These are phyloP conservation scores for Amiota mariae DNA, from an alignment of 2,888 invertebrate species.

Conservation along the genomic window DNA sequence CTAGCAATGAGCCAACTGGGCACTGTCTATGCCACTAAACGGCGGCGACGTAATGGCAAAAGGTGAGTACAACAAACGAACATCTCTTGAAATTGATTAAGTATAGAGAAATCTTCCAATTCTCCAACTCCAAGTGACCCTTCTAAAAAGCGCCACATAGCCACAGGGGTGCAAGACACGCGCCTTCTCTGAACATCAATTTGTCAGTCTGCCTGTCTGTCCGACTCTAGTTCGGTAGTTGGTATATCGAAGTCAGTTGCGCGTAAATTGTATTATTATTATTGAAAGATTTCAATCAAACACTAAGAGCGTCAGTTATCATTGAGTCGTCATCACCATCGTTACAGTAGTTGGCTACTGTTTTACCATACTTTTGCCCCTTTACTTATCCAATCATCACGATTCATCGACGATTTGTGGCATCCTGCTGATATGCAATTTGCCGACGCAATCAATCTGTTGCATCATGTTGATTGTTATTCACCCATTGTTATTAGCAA, in stretches of 20 bases:
- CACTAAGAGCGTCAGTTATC: slow-evolving; percentile 14
- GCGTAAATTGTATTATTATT: slow-evolving; percentile 41
- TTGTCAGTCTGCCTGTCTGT: neutral
- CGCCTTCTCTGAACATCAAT: neutral
- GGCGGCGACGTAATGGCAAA: slow-evolving; percentile 95
- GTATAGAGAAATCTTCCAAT: neutral
- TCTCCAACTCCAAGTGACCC: neutral
- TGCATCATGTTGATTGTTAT: slow-evolving; percentile 29
- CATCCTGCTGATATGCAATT: slow-evolving; percentile 48
- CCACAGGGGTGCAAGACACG: slow-evolving; percentile 45
- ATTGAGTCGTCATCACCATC: neutral
- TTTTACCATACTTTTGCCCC: neutral
- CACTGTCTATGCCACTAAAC: slow-evolving; percentile 97
- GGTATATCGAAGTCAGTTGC: too few relatives aligned
- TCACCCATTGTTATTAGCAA: slow-evolving; percentile 15
- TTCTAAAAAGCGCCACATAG: slow-evolving; percentile 31
- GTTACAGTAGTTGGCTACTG: slow-evolving; percentile 11
- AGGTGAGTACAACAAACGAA: slow-evolving; percentile 79
- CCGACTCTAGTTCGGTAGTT: neutral
- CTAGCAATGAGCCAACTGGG: slow-evolving; percentile 89
- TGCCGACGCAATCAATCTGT: slow-evolving; percentile 59
- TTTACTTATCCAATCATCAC: neutral
- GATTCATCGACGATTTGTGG: neutral
- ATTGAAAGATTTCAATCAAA: slow-evolving; percentile 61
- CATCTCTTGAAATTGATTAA: neutral